Conservation (phyloP, 2,888 invertebrate genomes). For the Polyommatus iphigenia region DNA sequence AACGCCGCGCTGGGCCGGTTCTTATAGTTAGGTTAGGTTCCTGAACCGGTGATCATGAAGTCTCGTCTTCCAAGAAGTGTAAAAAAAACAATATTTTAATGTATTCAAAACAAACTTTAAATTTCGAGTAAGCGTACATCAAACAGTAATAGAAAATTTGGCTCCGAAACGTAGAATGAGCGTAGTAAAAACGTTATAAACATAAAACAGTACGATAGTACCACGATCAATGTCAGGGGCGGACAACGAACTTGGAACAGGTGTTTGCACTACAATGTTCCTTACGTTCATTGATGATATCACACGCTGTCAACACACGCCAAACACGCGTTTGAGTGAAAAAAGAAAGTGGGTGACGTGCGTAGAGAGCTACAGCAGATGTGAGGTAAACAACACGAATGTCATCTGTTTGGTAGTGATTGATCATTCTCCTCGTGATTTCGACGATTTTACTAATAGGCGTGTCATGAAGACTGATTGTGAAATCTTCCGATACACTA, state of each 20-base stretch:
- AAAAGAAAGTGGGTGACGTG: constrained; percentile 1
- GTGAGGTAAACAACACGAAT: background rate
- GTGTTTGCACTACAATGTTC: constrained; percentile 14
- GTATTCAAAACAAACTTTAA: no score
- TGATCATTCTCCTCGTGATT: background rate
- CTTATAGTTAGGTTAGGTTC: no score
- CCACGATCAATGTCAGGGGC: constrained; percentile 22
- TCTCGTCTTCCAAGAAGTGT: no score
- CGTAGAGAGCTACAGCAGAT: background rate
- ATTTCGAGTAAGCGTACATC: background rate
- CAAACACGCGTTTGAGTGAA: background rate
- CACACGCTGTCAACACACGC: constrained; percentile 22
- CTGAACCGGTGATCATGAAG: no score
- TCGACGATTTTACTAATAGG: background rate
- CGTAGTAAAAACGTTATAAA: constrained; percentile 15
- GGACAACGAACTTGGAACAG: constrained; percentile 24
- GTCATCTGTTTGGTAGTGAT: background rate
- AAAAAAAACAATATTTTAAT: no score
- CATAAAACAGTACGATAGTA: background rate
- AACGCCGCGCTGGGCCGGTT: no score
- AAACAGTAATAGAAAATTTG: background rate
- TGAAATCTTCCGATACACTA: no score
- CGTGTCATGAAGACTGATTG: background rate
- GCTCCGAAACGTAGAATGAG: background rate
- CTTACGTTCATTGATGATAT: constrained; percentile 21